These are phyloP conservation scores for Melanostoma mellinum DNA, from an alignment of 2,888 invertebrate genomes.

Conservation along the genomic window DNA sequence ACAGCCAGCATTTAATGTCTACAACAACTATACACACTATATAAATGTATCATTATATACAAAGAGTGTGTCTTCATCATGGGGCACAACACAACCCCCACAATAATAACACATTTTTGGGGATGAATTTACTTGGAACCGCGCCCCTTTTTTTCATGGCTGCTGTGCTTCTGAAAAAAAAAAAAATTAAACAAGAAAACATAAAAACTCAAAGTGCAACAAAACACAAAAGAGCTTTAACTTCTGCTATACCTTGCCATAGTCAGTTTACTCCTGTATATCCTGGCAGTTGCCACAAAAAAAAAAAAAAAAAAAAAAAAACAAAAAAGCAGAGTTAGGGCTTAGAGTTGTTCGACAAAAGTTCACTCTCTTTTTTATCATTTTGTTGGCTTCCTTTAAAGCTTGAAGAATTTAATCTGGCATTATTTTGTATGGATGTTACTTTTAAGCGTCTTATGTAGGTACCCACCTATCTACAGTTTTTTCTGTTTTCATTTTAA, in stretches of 20 bases:
- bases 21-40: slow-evolving; percentile 18
- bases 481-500: slow-evolving; percentile 6
- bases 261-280: slow-evolving; percentile 1
- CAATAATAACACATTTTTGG: slow-evolving; percentile 65
- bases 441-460: slow-evolving; percentile 23
- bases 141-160: slow-evolving; percentile 57
- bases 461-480: not conserved
- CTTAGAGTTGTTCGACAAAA: slow-evolving; percentile 30
- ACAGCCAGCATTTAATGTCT: not conserved
- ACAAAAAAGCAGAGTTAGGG: slow-evolving; percentile 32
- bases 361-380: not conserved
- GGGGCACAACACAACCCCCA: slow-evolving; percentile 42
- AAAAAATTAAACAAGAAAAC: slow-evolving; percentile 9
- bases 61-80: slow-evolving; percentile 11
- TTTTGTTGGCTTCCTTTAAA: slow-evolving; percentile 9
- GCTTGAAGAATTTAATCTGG: slow-evolving; percentile 8
- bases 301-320: slow-evolving; percentile 24
- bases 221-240: slow-evolving; percentile 41
- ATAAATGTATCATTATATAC: slow-evolving; percentile 18
- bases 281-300: not conserved
- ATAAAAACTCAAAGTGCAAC: slow-evolving; percentile 36
- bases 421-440: not conserved
- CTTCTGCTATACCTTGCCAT: slow-evolving; percentile 12
- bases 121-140: slow-evolving; percentile 69
- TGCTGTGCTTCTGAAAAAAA: not conserved